Percentiles rank a stretch among this genome's conserved stretches.
Evolutionary conservation across 2,888 invertebrate species (phyloP).

Genomic region (Drosophila melanosoma): DNA sequence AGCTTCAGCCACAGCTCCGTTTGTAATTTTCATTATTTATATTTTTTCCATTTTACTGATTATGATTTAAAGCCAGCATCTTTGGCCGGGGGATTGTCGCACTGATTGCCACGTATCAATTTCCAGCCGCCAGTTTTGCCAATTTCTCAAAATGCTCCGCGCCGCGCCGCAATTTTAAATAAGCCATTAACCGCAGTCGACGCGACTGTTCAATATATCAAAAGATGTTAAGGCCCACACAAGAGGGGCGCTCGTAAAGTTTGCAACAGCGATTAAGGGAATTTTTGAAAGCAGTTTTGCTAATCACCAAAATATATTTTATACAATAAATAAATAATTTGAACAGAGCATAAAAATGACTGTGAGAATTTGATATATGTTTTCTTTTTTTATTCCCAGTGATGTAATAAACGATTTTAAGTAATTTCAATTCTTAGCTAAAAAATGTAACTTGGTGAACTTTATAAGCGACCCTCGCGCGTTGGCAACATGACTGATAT

Average conservation of each 20-base stretch:
- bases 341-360: no score
- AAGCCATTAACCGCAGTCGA: constrained; percentile 84
- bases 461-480: constrained; percentile 51
- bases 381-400: no score
- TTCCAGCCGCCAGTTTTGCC: constrained; percentile 79
- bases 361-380: no score
- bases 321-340: no score
- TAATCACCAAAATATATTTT: background rate
- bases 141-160: constrained; percentile 81
- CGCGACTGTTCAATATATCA: constrained; percentile 82
- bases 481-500: constrained; percentile 77
- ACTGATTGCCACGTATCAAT: constrained; percentile 83
- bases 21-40: constrained; percentile 79
- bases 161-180: constrained; percentile 80
- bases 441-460: background rate
- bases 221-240: constrained; percentile 46
- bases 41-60: constrained; percentile 82
- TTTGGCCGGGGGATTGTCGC: constrained; percentile 55
- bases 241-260: constrained; percentile 1
- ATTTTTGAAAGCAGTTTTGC: background rate
- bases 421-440: background rate
- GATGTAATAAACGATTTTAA: no score
- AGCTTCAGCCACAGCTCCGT: constrained; percentile 25
- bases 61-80: constrained; percentile 80
- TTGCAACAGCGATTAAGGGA: background rate